Percentiles rank a stretch among this genome's conserved stretches.
These are phyloP conservation scores for Cydia strobilella DNA, from an alignment of 1,140 invertebrate genomes.

Conservation along the genomic window DNA sequence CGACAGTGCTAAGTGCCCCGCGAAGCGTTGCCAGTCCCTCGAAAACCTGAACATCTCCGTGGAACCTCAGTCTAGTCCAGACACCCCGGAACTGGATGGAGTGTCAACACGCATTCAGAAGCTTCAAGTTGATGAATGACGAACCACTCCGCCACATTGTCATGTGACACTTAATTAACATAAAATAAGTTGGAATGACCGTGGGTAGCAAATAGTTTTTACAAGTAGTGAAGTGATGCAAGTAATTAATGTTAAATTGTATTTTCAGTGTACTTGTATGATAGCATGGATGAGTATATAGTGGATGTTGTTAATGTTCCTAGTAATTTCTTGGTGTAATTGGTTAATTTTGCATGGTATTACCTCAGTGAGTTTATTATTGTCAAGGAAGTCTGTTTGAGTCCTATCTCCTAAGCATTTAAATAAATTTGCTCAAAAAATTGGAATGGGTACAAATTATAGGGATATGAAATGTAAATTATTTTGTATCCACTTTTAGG, in stretches of 20 bases:
- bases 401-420: slow-evolving; percentile 39
- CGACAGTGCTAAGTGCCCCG: slow-evolving; percentile 48
- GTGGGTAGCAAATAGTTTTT: slow-evolving; percentile 46
- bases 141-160: slow-evolving; percentile 25
- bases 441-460: slow-evolving; percentile 49
- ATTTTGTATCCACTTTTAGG: slow-evolving; percentile 44
- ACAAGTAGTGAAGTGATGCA: slow-evolving; percentile 42
- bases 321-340: slow-evolving; percentile 53
- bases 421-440: slow-evolving; percentile 53
- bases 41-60: slow-evolving; percentile 69
- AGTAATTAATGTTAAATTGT: slow-evolving; percentile 47
- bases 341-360: slow-evolving; percentile 55
- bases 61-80: slow-evolving; percentile 53
- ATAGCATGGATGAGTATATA: slow-evolving; percentile 44
- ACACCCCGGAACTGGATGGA: slow-evolving; percentile 73
- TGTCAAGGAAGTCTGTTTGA: slow-evolving; percentile 44
- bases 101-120: slow-evolving; percentile 73
- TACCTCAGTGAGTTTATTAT: slow-evolving; percentile 40
- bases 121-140: slow-evolving; percentile 76
- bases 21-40: slow-evolving; percentile 72
- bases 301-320: slow-evolving; percentile 58
- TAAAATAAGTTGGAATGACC: slow-evolving; percentile 37
- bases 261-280: slow-evolving; percentile 63
- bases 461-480: slow-evolving; percentile 33
- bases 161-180: slow-evolving; percentile 39